Conservation (phyloP, 2,113 vertebrate species). For the Zosterops borbonicus region DNA sequence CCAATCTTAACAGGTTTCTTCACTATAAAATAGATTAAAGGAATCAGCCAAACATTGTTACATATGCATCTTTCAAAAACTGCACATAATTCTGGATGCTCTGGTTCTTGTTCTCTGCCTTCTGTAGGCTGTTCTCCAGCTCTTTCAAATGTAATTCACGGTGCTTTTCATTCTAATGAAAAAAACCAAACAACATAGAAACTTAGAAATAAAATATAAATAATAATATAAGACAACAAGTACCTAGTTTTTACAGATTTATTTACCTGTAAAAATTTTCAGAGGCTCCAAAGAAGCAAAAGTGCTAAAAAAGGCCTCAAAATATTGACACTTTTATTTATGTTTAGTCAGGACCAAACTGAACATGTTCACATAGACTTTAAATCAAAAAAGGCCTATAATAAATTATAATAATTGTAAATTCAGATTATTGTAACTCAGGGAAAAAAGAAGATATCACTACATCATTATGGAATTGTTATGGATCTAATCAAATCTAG, state of each 20-base stretch:
- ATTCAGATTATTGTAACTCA: background rate
- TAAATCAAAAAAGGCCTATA: background rate
- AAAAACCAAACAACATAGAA: background rate
- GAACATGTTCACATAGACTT: background rate
- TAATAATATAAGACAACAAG: background rate
- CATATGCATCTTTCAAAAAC: constrained; percentile 86
- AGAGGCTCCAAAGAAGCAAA: background rate
- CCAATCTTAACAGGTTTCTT: background rate
- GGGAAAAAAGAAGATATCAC: background rate
- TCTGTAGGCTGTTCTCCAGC: constrained; percentile 84
- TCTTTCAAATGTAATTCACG: constrained; percentile 82
- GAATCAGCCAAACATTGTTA: constrained; percentile 81
- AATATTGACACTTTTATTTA: background rate
- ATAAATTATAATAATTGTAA: background rate
- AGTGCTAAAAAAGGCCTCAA: background rate
- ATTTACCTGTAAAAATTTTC: background rate
- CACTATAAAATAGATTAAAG: background rate
- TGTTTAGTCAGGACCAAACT: background rate
- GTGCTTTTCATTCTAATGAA: constrained; percentile 77
- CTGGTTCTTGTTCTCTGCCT: constrained; percentile 83
- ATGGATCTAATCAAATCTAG: background rate
- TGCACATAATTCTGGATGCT: constrained; percentile 87
- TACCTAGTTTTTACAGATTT: background rate
- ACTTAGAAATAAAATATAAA: background rate
- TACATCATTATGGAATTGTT: background rate